These are phyloP conservation scores for Menidia beryllina DNA, from an alignment of 2,113 vertebrate species.

Conservation along the genomic window DNA sequence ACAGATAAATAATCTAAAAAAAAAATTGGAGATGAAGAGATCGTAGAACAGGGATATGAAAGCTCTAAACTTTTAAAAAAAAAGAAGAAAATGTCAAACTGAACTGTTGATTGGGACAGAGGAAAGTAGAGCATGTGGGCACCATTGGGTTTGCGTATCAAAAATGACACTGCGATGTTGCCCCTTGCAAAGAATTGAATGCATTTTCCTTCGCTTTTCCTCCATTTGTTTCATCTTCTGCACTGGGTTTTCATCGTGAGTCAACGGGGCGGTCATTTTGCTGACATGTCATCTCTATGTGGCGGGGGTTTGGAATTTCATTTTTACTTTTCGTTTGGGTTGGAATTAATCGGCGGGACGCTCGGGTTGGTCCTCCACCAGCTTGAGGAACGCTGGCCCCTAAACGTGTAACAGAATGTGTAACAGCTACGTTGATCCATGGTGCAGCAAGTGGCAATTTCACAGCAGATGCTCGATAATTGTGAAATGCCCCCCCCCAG, in stretches of 20 bases:
- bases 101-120: conserved; percentile 47
- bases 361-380: no score
- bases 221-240: not conserved
- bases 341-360: no score
- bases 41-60: conserved; percentile 8
- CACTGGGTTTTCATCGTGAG: conserved; percentile 19
- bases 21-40: conserved; percentile 13
- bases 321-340: no score
- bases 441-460: no score
- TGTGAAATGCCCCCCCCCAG: no score
- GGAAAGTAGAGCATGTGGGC: conserved; percentile 21
- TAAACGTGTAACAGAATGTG: no score
- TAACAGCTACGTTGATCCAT: no score
- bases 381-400: no score
- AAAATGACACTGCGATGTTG: conserved; percentile 63
- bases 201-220: conserved; percentile 59
- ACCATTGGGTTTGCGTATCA: conserved; percentile 35
- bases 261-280: conserved; percentile 23
- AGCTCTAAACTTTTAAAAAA: conserved; percentile 23
- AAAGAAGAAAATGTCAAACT: conserved; percentile 8
- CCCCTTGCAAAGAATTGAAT: conserved; percentile 55
- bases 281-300: conserved; percentile 7
- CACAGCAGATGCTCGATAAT: no score
- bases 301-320: not conserved
- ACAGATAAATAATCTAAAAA: conserved; percentile 4